Evolutionary conservation across 2,113 vertebrate species (phyloP).

Genomic region (Australoheros scitulus): DNA sequence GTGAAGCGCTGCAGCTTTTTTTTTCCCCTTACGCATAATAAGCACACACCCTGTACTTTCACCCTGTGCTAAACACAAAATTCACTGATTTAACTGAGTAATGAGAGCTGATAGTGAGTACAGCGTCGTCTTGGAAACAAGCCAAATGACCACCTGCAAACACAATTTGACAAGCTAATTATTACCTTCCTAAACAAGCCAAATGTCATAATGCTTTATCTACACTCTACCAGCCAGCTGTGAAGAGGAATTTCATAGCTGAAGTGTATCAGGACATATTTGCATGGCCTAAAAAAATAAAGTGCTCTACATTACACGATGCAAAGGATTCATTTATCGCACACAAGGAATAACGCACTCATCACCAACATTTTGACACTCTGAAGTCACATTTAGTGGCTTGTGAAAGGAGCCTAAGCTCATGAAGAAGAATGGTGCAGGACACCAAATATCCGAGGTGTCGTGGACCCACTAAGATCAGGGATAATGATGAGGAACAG

Average conservation of each 20-base stretch:
- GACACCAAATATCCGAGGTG: not conserved
- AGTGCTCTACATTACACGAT: not conserved
- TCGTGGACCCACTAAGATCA: not conserved
- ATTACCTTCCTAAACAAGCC: conserved; percentile 26
- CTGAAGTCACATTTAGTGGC: not conserved
- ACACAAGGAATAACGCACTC: not conserved
- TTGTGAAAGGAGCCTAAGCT: not conserved
- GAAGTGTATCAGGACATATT: not conserved
- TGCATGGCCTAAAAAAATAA: not conserved
- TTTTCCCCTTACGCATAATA: not conserved
- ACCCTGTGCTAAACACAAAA: not conserved
- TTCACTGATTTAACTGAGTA: conserved; percentile 4
- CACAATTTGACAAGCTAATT: conserved; percentile 24
- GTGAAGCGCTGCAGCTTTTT: not conserved
- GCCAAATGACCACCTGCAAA: conserved; percentile 54
- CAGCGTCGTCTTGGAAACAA: conserved; percentile 44
- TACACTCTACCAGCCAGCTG: conserved; percentile 14
- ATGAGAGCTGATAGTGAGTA: conserved; percentile 25
- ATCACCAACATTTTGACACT: not conserved
- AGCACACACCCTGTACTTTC: not conserved
- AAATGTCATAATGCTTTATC: conserved; percentile 33
- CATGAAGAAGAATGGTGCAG: not conserved
- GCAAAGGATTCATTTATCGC: not conserved
- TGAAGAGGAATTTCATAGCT: conserved; percentile 20
- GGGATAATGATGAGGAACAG: not conserved